phyloP scores from a whole-genome alignment of 2,888 invertebrate species.

The Thymelicus lineola region DNA sequence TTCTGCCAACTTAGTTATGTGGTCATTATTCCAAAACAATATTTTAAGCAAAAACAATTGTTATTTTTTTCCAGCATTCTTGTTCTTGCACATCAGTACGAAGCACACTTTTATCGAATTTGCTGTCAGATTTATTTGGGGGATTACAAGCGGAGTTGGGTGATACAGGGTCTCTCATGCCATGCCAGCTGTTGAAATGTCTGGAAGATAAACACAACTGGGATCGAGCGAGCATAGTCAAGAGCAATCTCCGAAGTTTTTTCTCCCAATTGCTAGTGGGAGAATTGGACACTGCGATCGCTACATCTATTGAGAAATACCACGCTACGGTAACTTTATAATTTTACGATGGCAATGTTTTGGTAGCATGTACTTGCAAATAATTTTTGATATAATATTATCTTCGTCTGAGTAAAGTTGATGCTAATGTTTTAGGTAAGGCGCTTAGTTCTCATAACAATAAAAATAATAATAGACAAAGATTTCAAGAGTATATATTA shows the following conservation, averaged over 20 bases:
- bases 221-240: conserved; percentile 65
- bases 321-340: conserved; percentile 61
- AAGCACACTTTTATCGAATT: conserved; percentile 61
- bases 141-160: conserved; percentile 69
- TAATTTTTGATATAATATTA: too few relatives aligned
- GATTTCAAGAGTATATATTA: too few relatives aligned
- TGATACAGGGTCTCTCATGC: conserved; percentile 60
- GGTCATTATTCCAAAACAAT: too few relatives aligned
- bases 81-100: conserved; percentile 75
- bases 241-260: conserved; percentile 63
- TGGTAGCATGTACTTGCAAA: neutral
- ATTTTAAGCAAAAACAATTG: too few relatives aligned
- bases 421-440: neutral
- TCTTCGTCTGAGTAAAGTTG: neutral
- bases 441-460: neutral
- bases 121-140: conserved; percentile 66
- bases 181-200: conserved; percentile 74
- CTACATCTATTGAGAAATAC: conserved; percentile 73
- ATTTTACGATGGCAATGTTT: conserved; percentile 18
- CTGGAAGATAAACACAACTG: conserved; percentile 75
- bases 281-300: conserved; percentile 76
- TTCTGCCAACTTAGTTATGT: too few relatives aligned
- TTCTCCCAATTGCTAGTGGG: conserved; percentile 66
- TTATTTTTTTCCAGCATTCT: conserved; percentile 56
- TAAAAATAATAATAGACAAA: too few relatives aligned